These are phyloP conservation scores for pig (Sus scrofa) DNA, from an alignment of 2,113 vertebrate species.

Conservation along the genomic window DNA sequence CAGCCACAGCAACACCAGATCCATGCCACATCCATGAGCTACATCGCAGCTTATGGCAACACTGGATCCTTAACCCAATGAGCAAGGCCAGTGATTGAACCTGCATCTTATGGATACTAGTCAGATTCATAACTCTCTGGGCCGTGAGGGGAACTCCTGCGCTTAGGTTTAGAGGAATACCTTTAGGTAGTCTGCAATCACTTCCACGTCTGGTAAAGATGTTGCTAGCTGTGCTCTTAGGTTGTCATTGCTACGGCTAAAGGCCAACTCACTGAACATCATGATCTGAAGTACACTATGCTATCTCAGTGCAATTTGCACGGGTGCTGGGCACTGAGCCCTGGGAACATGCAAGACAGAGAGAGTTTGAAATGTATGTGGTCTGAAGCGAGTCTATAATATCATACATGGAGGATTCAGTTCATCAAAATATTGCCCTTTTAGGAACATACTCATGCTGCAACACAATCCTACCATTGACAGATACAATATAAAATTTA, in stretches of 20 bases:
- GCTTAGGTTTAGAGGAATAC: background rate
- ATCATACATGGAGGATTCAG: background rate
- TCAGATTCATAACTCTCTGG: too few relatives aligned
- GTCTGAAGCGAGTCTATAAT: background rate
- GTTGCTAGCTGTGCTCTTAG: background rate
- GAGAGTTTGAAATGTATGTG: background rate
- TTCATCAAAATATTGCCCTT: background rate
- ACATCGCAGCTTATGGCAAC: too few relatives aligned
- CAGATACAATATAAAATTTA: background rate
- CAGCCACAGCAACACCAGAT: too few relatives aligned
- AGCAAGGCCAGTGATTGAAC: too few relatives aligned
- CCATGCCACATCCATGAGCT: too few relatives aligned
- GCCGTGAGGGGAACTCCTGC: too few relatives aligned
- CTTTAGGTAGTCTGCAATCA: background rate
- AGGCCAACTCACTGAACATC: background rate
- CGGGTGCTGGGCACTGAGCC: too few relatives aligned
- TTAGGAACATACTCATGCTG: background rate
- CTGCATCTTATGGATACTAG: too few relatives aligned
- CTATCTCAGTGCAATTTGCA: background rate
- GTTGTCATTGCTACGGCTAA: background rate
- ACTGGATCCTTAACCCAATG: too few relatives aligned
- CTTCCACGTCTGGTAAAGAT: background rate
- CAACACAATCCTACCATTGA: background rate
- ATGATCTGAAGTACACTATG: background rate
- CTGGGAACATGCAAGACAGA: background rate